phyloP scores from a whole-genome alignment of 2,888 invertebrate genomes.

The Morpho deidamia region DNA sequence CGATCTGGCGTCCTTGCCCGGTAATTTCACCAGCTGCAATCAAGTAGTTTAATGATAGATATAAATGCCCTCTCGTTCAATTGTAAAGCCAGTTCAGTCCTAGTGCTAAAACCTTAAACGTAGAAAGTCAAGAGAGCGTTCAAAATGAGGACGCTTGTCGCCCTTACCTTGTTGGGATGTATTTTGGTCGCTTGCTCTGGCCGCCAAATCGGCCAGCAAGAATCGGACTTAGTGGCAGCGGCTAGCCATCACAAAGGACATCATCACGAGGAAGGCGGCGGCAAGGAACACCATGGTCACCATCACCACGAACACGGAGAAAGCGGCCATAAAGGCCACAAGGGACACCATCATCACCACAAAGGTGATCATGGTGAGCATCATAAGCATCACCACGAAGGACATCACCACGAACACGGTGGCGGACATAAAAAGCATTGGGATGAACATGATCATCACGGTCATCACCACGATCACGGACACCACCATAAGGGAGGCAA shows the following conservation, averaged over 20 bases:
- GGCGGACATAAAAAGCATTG: constrained; percentile 89
- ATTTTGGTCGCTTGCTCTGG: constrained; percentile 49
- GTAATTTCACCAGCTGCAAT: constrained; percentile 70
- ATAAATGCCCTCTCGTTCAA: constrained; percentile 63
- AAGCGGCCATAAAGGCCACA: constrained; percentile 88
- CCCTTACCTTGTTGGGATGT: constrained; percentile 59
- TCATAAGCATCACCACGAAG: constrained; percentile 86
- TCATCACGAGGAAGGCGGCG: constrained; percentile 82
- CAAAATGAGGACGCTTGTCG: constrained; percentile 69
- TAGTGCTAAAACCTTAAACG: constrained; percentile 57
- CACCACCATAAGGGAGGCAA: constrained; percentile 89
- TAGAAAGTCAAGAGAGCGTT: constrained; percentile 29
- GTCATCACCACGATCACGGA: constrained; percentile 86
- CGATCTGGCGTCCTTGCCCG: constrained; percentile 65
- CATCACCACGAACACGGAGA: constrained; percentile 83
- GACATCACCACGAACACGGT: constrained; percentile 86
- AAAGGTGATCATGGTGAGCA: constrained; percentile 87
- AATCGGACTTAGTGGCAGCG: constrained; percentile 68
- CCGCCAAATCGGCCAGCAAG: constrained; percentile 53
- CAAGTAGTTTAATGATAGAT: constrained; percentile 55
- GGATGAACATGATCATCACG: constrained; percentile 86
- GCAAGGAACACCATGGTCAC: constrained; percentile 82
- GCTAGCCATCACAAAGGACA: constrained; percentile 68
- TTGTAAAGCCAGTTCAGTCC: constrained; percentile 55
- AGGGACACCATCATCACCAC: constrained; percentile 86